Conservation (phyloP, 2,888 invertebrate genomes). For the Caprella mutica region DNA sequence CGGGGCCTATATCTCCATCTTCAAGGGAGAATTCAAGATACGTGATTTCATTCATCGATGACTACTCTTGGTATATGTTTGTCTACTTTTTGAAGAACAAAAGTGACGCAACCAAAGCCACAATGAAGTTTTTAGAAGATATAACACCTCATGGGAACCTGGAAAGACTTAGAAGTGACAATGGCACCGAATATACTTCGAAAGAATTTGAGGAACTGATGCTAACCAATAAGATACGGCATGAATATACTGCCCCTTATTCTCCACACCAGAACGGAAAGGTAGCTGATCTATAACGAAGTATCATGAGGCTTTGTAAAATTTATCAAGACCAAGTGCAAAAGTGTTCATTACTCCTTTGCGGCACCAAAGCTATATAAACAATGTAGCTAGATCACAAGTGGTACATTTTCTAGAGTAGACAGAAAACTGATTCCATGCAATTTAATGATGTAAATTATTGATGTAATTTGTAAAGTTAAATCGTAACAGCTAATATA, state of each 20-base stretch:
- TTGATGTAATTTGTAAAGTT: too few species aligned
- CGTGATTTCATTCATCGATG: not conserved
- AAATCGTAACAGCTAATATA: too few species aligned
- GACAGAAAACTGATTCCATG: too few species aligned
- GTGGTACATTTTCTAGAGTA: too few species aligned
- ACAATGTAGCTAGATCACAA: too few species aligned
- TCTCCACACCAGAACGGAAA: not conserved
- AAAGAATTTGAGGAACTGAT: not conserved
- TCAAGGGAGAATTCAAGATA: not conserved
- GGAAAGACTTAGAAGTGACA: not conserved
- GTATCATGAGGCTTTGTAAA: too few species aligned
- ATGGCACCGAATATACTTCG: not conserved
- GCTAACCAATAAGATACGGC: not conserved
- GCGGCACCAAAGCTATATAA: too few species aligned
- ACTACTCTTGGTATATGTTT: not conserved
- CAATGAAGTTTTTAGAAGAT: not conserved
- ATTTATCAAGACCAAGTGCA: too few species aligned
- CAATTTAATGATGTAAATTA: too few species aligned
- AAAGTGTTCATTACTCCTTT: too few species aligned
- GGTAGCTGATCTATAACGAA: too few species aligned
- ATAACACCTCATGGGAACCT: not conserved
- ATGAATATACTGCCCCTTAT: not conserved
- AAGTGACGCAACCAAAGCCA: not conserved
- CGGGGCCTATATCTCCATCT: not conserved
- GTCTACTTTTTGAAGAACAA: not conserved